Evolutionary conservation across 2,113 vertebrate genomes (phyloP), one percentile per base, ranked within the genome.

Genomic region (Collichthys lucidus): DNA sequence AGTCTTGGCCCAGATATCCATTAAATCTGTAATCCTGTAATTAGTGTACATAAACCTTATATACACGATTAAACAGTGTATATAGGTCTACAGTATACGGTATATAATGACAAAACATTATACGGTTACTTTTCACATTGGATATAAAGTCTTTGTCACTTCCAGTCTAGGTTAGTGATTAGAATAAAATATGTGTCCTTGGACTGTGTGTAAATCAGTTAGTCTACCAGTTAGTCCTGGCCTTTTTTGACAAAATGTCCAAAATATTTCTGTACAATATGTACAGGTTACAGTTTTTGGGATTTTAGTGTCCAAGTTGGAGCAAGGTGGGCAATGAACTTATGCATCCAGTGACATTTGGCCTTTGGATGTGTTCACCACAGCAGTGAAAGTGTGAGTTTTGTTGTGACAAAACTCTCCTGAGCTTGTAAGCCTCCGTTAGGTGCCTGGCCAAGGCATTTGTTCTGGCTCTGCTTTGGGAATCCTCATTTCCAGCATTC

Each of bases 401-500:
- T 79, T 49, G 26, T 63, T 67, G 74, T 68, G 79, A 74, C 62
- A 74, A 63, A 71, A 24, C 2, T 44, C 63, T 55, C 61, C 56
- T 1, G 22, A 52, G 62, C 68, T 57, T 75, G 78, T 74, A 11
- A 66, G 72, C 67, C 77, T 69, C 76, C 60, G 14, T 55, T 6
- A 79, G 79, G 66, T 9, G 68, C 83, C 77, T 60, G 81, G 9
- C 60, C 46, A n/a, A 40, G 67, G 52, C 86, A 89, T 89, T 86
- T 92, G 82, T 79, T 35, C 66, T 11, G 74, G 17, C 57, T 72
- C 26, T 4, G n/a, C 55, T 86, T 91, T 88, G 88, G 59, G 88
- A 94, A 91, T 88, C 80, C 73, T 84, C 77, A 47, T 88, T 79
- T 74, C 64, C 72, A 73, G 52, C 63, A 29, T 80, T 90, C 86